Evolutionary conservation across 2,113 vertebrate genomes (phyloP).

Genomic region (Apaloderma vittatum): DNA sequence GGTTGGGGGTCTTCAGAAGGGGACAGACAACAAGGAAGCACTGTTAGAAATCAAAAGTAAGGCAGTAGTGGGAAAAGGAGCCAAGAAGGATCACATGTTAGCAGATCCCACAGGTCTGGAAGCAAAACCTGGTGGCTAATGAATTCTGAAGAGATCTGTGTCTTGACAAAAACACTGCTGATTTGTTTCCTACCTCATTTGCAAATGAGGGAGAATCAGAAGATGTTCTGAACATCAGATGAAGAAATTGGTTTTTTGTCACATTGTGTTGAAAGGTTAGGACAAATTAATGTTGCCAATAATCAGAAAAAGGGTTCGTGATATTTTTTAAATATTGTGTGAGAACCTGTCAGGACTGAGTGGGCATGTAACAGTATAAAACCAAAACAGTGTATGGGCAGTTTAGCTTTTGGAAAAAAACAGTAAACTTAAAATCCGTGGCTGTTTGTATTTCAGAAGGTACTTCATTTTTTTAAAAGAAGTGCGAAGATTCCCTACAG

Average conservation of each 20-base stretch:
- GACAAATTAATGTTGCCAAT: not conserved
- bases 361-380: not conserved
- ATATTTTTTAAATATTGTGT: not conserved
- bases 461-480: not conserved
- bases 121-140: not conserved
- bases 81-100: conserved; percentile 68
- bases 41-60: conserved; percentile 85
- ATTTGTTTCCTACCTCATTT: conserved; percentile 39
- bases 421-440: not conserved
- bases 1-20: conserved; percentile 69
- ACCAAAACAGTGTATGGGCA: not conserved
- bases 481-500: not conserved
- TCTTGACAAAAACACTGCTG: conserved; percentile 39
- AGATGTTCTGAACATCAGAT: not conserved
- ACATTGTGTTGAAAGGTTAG: not conserved
- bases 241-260: not conserved
- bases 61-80: conserved; percentile 69
- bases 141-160: conserved; percentile 38
- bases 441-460: not conserved
- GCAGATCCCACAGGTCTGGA: conserved; percentile 54
- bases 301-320: not conserved
- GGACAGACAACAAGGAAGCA: conserved; percentile 84
- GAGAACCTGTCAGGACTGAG: not conserved
- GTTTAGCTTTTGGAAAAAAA: not conserved
- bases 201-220: not conserved